Conservation (phyloP, 1,140 invertebrate species). For the Drosophila sp. region DNA sequence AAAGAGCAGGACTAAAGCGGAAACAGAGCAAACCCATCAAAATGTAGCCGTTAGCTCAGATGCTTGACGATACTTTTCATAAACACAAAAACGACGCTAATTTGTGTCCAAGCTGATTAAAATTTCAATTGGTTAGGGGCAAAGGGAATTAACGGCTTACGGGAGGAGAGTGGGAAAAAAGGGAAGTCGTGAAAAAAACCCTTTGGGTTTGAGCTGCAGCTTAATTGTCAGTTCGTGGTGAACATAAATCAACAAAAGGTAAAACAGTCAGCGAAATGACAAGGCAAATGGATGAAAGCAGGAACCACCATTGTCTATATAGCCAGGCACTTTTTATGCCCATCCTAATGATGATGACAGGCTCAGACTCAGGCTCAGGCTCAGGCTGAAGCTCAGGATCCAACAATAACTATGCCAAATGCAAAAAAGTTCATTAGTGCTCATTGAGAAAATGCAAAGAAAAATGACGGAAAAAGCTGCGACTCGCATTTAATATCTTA, state of each 20-base stretch:
- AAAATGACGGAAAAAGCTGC: slow-evolving; percentile 18
- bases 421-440: slow-evolving; percentile 64
- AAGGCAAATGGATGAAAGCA: slow-evolving; percentile 36
- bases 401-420: slow-evolving; percentile 55
- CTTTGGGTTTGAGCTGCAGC: slow-evolving; percentile 48
- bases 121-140: slow-evolving; percentile 65
- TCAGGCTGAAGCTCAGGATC: no score
- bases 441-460: slow-evolving; percentile 22
- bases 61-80: slow-evolving; percentile 46
- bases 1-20: neutral
- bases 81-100: slow-evolving; percentile 61
- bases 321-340: slow-evolving; percentile 33
- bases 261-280: slow-evolving; percentile 59
- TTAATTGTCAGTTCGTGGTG: slow-evolving; percentile 61
- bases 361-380: neutral
- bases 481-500: slow-evolving; percentile 72
- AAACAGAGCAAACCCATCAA: slow-evolving; percentile 11
- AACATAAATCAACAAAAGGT: slow-evolving; percentile 66
- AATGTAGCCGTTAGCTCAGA: slow-evolving; percentile 15
- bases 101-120: slow-evolving; percentile 75
- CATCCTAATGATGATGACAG: slow-evolving; percentile 63
- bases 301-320: slow-evolving; percentile 45
- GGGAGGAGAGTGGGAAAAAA: neutral
- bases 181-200: slow-evolving; percentile 9
- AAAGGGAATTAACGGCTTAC: neutral